Evolutionary conservation across 1,140 invertebrate species (phyloP), one percentile per base, ranked within the genome.

Genomic region (Acromyrmex echinatior): DNA sequence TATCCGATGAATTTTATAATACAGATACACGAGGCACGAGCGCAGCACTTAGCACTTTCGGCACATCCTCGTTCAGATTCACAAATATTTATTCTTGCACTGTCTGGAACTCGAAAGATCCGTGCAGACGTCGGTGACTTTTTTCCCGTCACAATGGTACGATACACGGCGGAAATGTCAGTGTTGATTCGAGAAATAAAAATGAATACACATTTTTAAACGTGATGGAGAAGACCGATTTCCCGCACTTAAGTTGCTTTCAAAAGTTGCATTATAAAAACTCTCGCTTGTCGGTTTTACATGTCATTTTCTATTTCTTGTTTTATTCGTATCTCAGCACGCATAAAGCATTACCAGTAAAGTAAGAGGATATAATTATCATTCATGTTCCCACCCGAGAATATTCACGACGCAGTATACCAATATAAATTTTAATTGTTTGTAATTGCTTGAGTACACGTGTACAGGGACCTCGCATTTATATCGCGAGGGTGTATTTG

Each of bases 1-100:
- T 60, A 68, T 39, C 21, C 28, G 28, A 25, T 56, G 56, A 77
- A 68, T 78, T 89, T 87, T 89, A 89, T 45, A 45, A 45, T 84
- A 66, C 84, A 66, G 71, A 60, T 21, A 35, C 49, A 51, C 31
- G 56, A 39, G 71, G 28, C 87, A 39, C 77, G 70, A 39, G 53
- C 62, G 63, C 31, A 35, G 9, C 62, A 78, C 66, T 88, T 76
- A 51, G 31, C 60, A 68, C 45, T 62, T 87, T 90, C 70, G 51
- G n/a, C 18, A 28, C 74, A 10, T 68, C 7, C 21, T 65, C 60
- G 21, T 70, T 62, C 45, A 39, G 21, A 12, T 87, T 84, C 16
- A 3, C 53, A 78, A 89, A 88, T 79, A 74, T 86, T 88, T 70
- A 21, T 53, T 58, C 58, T 79, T 16, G 81, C 35, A 31, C 35